Conservation (phyloP, 1,140 invertebrate genomes). For the Andrena cerasifolii region DNA sequence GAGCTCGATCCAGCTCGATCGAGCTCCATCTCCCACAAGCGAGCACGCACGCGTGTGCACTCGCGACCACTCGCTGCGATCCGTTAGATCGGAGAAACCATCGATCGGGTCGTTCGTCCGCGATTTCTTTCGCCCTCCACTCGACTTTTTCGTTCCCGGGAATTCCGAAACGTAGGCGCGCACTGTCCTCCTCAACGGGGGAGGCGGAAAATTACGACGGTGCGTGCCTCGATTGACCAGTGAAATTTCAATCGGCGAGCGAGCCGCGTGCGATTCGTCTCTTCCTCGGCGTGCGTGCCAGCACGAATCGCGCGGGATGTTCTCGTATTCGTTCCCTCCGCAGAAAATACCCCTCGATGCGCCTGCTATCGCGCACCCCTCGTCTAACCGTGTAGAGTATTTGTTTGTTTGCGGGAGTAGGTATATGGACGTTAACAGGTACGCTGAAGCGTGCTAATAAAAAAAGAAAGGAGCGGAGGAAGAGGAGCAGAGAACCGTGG, state of each 20-base stretch:
- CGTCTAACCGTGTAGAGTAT: no score
- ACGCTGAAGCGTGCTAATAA: no score
- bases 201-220: not conserved
- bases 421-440: no score
- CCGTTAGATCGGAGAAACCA: conserved; percentile 75
- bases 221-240: not conserved
- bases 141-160: conserved; percentile 17
- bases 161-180: conserved; percentile 43
- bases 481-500: no score
- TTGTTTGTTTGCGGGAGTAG: no score
- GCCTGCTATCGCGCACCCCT: no score
- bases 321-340: not conserved
- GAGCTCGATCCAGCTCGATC: no score
- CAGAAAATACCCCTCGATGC: not conserved
- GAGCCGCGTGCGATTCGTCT: conserved; percentile 8
- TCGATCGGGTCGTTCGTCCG: conserved; percentile 59
- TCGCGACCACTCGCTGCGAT: conserved; percentile 44
- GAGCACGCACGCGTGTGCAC: not conserved
- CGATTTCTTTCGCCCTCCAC: conserved; percentile 7
- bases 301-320: not conserved
- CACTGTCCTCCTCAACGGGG: not conserved
- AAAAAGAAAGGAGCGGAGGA: no score
- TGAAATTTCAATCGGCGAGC: conserved; percentile 31
- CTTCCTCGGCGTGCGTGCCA: conserved; percentile 9
- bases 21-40: conserved; percentile 48